Percentiles rank a stretch among this genome's conserved stretches.
Conservation (phyloP, 2,888 invertebrate genomes). For the Papilio gigon region DNA sequence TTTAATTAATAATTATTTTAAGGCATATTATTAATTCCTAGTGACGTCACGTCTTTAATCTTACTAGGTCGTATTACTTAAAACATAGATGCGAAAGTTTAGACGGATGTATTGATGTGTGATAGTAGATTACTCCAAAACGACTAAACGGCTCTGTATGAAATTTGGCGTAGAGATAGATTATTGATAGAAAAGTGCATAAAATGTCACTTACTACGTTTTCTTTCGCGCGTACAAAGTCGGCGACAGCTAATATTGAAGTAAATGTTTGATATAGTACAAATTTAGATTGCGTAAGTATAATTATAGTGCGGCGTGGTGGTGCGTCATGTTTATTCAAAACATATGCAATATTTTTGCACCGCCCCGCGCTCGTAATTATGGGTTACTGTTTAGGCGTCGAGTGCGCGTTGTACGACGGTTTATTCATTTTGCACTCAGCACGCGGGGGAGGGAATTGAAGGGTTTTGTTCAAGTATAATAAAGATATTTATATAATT, state of each 20-base stretch:
- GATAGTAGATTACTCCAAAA: too few relatives aligned
- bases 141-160: too few relatives aligned
- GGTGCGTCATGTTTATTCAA: constrained; percentile 39
- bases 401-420: constrained; percentile 21
- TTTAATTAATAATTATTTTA: too few relatives aligned
- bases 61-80: too few relatives aligned
- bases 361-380: constrained; percentile 33
- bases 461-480: constrained; percentile 12
- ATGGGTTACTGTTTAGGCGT: constrained; percentile 37
- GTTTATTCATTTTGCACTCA: constrained; percentile 36
- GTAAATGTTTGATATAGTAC: neutral
- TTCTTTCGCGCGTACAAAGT: too few relatives aligned
- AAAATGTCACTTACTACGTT: too few relatives aligned
- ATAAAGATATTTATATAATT: constrained; percentile 24
- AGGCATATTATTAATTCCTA: neutral
- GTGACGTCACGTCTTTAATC: neutral
- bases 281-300: constrained; percentile 16
- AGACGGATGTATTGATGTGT: too few relatives aligned
- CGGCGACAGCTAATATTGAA: constrained; percentile 10
- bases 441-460: constrained; percentile 18
- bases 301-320: constrained; percentile 32
- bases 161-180: too few relatives aligned
- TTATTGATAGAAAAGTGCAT: too few relatives aligned
- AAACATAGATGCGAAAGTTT: too few relatives aligned
- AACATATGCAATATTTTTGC: constrained; percentile 38